Conservation (phyloP, 2,888 invertebrate species). For the Masnerella sp. region DNA sequence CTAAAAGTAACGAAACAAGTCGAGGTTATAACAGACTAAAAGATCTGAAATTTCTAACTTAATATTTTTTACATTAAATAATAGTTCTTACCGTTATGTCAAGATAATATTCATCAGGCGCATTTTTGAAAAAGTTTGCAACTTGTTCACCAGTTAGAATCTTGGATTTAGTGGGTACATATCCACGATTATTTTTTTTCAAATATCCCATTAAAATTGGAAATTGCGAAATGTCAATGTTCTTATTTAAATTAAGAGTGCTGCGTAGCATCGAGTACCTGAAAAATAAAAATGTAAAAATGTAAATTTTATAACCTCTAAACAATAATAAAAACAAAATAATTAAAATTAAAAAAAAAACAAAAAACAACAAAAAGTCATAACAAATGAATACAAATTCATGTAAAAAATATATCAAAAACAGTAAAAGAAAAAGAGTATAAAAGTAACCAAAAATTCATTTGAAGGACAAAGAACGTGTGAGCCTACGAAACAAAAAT, state of each 20-base stretch:
- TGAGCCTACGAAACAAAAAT: too few relatives aligned
- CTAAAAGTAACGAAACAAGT: too few relatives aligned
- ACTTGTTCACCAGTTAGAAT: neutral
- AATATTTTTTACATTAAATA: too few relatives aligned
- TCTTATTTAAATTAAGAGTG: constrained; percentile 5
- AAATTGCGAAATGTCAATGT: constrained; percentile 3
- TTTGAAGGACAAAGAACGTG: too few relatives aligned
- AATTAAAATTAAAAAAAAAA: neutral
- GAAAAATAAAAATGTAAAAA: too few relatives aligned
- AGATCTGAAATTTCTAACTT: too few relatives aligned
- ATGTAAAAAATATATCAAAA: too few relatives aligned
- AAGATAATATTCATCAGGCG: constrained; percentile 4
- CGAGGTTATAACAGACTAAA: too few relatives aligned
- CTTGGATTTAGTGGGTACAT: neutral
- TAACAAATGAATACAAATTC: too few relatives aligned
- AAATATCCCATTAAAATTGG: constrained; percentile 4
- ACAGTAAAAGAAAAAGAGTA: too few relatives aligned
- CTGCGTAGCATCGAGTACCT: constrained; percentile 10
- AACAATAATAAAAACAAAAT: neutral
- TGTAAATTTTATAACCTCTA: neutral
- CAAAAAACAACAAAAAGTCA: too few relatives aligned
- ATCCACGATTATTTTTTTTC: constrained; percentile 6
- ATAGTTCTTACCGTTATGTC: constrained; percentile 5
- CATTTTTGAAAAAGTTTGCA: neutral
- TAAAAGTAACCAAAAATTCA: too few relatives aligned